A percentile compares a stretch with the other conserved stretches of the same genome.
Evolutionary conservation across 2,797 vertebrate genomes (phyloP).

Genomic region (Pteronotus mesoamericanus): DNA sequence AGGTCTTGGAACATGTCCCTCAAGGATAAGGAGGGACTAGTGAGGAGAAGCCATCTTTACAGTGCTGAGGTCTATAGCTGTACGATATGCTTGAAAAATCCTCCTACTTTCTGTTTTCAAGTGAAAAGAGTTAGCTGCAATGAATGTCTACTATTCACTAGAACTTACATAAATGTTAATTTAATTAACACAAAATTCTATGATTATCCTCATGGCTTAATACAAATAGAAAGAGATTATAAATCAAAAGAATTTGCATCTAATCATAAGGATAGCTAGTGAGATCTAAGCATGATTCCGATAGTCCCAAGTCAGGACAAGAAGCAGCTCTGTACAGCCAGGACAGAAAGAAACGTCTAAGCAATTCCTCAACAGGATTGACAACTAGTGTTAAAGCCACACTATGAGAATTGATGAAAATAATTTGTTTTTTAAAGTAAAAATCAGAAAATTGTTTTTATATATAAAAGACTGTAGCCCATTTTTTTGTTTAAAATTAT

Average conservation of each 20-base stretch:
- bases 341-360: not conserved
- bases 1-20: not conserved
- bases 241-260: not conserved
- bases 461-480: not conserved
- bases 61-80: not conserved
- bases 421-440: not conserved
- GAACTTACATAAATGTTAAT: not conserved
- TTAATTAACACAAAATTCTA: not conserved
- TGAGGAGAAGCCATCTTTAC: not conserved
- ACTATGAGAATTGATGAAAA: not conserved
- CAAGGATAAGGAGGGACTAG: not conserved
- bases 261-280: not conserved
- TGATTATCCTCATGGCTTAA: not conserved
- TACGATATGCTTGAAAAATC: not conserved
- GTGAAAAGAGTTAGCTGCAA: not conserved
- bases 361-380: not conserved
- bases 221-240: not conserved
- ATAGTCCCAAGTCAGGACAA: not conserved
- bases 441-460: not conserved
- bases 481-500: not conserved
- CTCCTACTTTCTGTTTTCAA: not conserved
- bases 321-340: not conserved
- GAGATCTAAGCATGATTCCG: not conserved
- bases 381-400: not conserved
- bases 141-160: not conserved